These are phyloP conservation scores for Psammodynastes pulverulentus DNA, from an alignment of 2,113 vertebrate genomes.

Conservation along the genomic window DNA sequence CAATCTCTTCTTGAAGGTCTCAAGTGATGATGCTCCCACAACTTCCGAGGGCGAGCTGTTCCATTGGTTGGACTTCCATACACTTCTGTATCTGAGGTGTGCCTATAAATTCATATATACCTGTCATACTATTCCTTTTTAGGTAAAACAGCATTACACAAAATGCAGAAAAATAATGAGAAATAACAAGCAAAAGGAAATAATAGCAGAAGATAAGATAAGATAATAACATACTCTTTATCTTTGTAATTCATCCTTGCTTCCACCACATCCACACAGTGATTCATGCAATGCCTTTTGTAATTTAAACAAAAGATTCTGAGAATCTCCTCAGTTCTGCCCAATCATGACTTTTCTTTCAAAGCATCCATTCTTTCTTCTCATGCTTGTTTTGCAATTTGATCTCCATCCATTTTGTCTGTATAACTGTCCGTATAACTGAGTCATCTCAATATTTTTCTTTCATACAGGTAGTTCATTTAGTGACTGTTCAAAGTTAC, in stretches of 20 bases:
- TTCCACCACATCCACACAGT: background rate
- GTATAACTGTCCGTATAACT: background rate
- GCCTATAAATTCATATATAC: too few species aligned
- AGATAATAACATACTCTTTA: background rate
- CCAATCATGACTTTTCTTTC: background rate
- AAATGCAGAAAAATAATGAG: background rate
- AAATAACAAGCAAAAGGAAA: too few species aligned
- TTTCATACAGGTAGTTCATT: background rate
- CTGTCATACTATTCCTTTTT: too few species aligned
- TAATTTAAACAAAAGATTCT: too few species aligned
- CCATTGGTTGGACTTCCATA: too few species aligned
- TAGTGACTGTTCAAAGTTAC: too few species aligned
- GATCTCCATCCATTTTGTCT: background rate
- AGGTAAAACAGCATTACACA: too few species aligned
- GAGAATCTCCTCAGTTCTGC: too few species aligned
- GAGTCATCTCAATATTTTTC: background rate
- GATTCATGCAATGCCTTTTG: background rate
- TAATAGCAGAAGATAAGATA: background rate
- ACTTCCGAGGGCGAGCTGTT: too few species aligned
- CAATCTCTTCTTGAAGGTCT: too few species aligned
- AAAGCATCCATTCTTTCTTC: background rate
- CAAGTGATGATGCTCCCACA: too few species aligned
- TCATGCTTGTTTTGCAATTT: background rate
- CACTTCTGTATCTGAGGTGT: too few species aligned
- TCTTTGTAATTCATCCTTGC: background rate